Evolutionary conservation across 2,797 vertebrate species (phyloP).

Genomic region (Pteropus rufus): DNA sequence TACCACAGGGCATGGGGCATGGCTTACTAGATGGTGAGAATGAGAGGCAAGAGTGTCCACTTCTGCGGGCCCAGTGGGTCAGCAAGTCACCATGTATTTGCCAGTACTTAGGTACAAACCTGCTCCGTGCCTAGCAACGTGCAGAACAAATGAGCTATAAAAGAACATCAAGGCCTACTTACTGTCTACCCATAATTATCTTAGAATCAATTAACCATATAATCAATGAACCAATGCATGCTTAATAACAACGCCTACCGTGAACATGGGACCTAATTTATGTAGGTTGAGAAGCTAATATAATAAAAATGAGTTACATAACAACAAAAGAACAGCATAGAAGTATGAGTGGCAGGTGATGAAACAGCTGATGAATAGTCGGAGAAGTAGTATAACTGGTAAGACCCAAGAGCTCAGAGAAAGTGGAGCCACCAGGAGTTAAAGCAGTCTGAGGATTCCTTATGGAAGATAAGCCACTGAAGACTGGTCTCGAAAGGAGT

Average conservation of each 20-base stretch:
- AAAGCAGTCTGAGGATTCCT: neutral
- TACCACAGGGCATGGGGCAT: fast-evolving
- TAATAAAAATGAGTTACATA: neutral
- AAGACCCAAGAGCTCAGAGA: neutral
- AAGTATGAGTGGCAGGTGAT: neutral
- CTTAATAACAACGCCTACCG: neutral
- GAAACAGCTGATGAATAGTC: neutral
- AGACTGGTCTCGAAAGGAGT: neutral
- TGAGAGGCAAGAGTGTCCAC: neutral
- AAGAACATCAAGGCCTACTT: neutral
- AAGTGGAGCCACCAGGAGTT: neutral
- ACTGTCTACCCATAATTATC: neutral
- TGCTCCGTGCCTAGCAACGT: neutral
- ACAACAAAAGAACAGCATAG: neutral
- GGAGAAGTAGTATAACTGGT: neutral
- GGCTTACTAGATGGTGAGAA: neutral
- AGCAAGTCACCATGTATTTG: neutral
- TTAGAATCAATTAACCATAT: neutral
- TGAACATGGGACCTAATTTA: neutral
- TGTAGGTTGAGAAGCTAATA: neutral
- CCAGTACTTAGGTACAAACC: neutral
- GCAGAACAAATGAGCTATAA: neutral
- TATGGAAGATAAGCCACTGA: conserved; percentile 12
- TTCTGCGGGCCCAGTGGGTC: neutral
- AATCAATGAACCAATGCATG: neutral